Base-by-base conservation (phyloP, 2,113 vertebrate genomes). In the Potamarius usumacintae region DNA sequence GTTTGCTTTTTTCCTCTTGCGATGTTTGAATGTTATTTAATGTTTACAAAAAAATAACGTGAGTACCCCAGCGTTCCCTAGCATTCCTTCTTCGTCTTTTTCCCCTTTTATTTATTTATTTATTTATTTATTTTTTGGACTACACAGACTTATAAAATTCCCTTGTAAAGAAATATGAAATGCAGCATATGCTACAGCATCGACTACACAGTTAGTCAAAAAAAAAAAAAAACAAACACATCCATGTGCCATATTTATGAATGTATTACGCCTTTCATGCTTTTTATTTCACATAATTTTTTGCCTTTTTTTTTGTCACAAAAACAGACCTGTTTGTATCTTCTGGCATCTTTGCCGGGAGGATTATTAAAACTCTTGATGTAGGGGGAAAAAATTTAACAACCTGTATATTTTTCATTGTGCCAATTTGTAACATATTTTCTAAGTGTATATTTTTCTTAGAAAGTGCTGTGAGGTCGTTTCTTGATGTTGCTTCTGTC, bases 381-480 rank as follows among this genome's bases (percentile, higher is more conserved):
- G 94, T 96, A 88, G 96, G 96, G 48, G 78, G 52, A 96, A 96
- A 96, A 88, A 85, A 85, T 83, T 18, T 2, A 85, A 71, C 84
- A 81, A 90, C 96, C 96, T 97, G 97, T 97, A 97, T 97, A 97
- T 97, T 97, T 97, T 97, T 97, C 96, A 97, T 96, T 96, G 97
- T 97, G 96, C 96, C 96, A 96, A 97, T 97, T 97, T 97, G 96
- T 97, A 97, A 97, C 94, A 97, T 97, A 97, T 97, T 97, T 97
- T 97, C 96, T 97, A 97, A 97, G 97, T 97, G 97, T 97, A 97
- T 97, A 97, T 97, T 97, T 97, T 97, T 97, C 96, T 97, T 97
- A 97, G 97, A 93, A 97, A 97, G 97, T 97, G 97, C 95, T 96
- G 97, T 97, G 97, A 96, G 96, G 96, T 97, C 95, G 97, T 96